Evolutionary conservation across 2,797 vertebrate species (phyloP).

Genomic region (Emydoidea blandingii): DNA sequence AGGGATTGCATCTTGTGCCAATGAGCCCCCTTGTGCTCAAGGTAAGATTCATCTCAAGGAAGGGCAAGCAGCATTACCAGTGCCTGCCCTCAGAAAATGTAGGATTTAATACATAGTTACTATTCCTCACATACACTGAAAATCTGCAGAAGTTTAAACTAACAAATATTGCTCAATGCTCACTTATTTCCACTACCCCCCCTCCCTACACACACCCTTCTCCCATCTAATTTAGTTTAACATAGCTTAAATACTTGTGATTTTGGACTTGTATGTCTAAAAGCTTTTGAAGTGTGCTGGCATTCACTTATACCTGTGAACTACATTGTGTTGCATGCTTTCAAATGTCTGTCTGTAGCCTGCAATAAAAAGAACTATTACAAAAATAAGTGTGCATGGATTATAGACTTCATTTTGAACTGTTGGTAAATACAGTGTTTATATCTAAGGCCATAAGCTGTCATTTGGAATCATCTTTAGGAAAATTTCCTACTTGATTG

Average conservation of each 20-base stretch:
- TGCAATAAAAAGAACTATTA: slow-evolving; percentile 75
- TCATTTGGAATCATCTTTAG: slow-evolving; percentile 43
- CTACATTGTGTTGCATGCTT: slow-evolving; percentile 10
- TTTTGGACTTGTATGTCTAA: slow-evolving; percentile 46
- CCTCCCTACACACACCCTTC: background rate
- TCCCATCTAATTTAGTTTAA: background rate
- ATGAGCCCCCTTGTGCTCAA: background rate
- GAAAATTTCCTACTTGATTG: slow-evolving; percentile 60
- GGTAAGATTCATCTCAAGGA: background rate
- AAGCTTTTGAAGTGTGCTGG: slow-evolving; percentile 52
- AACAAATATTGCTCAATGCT: slow-evolving; percentile 56
- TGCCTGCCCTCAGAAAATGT: slow-evolving; percentile 22
- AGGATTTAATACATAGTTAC: slow-evolving; percentile 31
- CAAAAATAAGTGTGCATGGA: slow-evolving; percentile 74
- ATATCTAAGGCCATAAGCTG: slow-evolving; percentile 75
- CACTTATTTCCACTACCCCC: background rate
- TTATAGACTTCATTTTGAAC: slow-evolving; percentile 81
- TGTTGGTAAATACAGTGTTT: slow-evolving; percentile 83
- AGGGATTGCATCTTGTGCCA: background rate
- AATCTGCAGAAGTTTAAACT: slow-evolving; percentile 41
- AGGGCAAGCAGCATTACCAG: background rate
- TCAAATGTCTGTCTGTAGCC: slow-evolving; percentile 64
- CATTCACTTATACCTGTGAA: slow-evolving; percentile 62
- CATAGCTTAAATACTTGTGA: slow-evolving; percentile 46
- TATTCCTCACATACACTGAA: slow-evolving; percentile 46